Base-by-base conservation (phyloP, 2,797 vertebrate genomes). In the Emydoidea blandingii region DNA sequence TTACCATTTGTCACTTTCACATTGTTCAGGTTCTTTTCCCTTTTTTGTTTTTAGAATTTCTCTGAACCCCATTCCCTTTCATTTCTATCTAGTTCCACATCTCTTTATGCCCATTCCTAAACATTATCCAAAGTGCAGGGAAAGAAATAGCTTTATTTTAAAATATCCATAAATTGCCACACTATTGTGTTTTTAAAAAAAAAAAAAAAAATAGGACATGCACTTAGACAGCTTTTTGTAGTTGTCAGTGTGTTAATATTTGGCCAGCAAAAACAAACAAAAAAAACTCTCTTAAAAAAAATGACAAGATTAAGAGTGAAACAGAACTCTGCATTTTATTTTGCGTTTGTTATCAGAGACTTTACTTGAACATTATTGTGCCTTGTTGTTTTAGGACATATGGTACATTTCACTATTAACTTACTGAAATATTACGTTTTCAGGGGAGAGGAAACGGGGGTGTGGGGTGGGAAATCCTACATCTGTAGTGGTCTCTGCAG, bases 401-500 rank as follows among this genome's bases (percentile, higher is more conserved):
- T 56, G 82, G 29, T 62, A 41, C 8, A 1, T 91, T 87, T 87
- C 44, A 86, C 89, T 93, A 92, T 92, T 87, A 72, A 94, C 52
- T 95, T 95, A 76, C 91, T 96, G 59, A 96, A 92, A 94, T 97
- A 94, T 91, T 88, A 62, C 81, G 56, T 86, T 86, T 89, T 89
- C 79, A 34, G 59, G 68, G 82, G 41, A 27, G 12, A 62, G n/a
- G 53, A 81, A 34, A 23, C 19, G 50, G 81, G 82, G 88, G 81
- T 94, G 86, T 92, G 95, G 89, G 90, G 94, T 91, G 89, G 31
- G 94, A 87, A 95, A 89, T 41, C 72, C 79, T 91, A 84, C 86
- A 88, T 97, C 94, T 97, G 94, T 92, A 93, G 94, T 81, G 57
- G 5, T 91, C 94, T 97, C 94, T 90, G 92, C 87, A 81, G 93